Conservation (phyloP, 2,888 invertebrate species). For the Pachymerium ferrugineum region DNA sequence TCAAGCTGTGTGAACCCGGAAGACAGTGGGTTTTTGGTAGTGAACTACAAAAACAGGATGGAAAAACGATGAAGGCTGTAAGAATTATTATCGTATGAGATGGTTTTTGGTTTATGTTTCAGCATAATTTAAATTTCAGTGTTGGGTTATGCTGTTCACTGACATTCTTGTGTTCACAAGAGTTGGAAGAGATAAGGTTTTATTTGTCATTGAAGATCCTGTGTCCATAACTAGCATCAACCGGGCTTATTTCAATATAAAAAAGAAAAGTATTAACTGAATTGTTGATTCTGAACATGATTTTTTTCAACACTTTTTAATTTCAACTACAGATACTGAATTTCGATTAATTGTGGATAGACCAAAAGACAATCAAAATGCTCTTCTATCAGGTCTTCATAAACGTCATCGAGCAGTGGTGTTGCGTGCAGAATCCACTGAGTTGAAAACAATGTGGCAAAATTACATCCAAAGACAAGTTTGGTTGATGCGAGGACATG, state of each 20-base stretch:
- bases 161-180: slow-evolving; percentile 80
- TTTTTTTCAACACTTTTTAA: not conserved
- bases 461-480: slow-evolving; percentile 79
- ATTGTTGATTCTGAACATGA: too few relatives aligned
- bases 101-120: not conserved
- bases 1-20: slow-evolving; percentile 73
- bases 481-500: slow-evolving; percentile 49
- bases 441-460: slow-evolving; percentile 85
- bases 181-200: slow-evolving; percentile 75
- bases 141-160: slow-evolving; percentile 78
- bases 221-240: slow-evolving; percentile 69
- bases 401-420: slow-evolving; percentile 64
- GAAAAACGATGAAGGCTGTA: slow-evolving; percentile 60
- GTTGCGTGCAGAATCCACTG: slow-evolving; percentile 72
- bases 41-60: slow-evolving; percentile 74
- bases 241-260: slow-evolving; percentile 76
- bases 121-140: slow-evolving; percentile 55
- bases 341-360: slow-evolving; percentile 64
- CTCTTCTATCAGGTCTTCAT: slow-evolving; percentile 40
- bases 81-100: not conserved
- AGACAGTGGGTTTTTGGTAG: slow-evolving; percentile 87
- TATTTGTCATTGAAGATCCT: slow-evolving; percentile 83
- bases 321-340: slow-evolving; percentile 62
- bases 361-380: slow-evolving; percentile 28
- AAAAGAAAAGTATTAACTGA: slow-evolving; percentile 59